These are phyloP conservation scores for Palythoa grandiflora DNA, from an alignment of 92 coral and sea anemone genomes.

Conservation along the genomic window DNA sequence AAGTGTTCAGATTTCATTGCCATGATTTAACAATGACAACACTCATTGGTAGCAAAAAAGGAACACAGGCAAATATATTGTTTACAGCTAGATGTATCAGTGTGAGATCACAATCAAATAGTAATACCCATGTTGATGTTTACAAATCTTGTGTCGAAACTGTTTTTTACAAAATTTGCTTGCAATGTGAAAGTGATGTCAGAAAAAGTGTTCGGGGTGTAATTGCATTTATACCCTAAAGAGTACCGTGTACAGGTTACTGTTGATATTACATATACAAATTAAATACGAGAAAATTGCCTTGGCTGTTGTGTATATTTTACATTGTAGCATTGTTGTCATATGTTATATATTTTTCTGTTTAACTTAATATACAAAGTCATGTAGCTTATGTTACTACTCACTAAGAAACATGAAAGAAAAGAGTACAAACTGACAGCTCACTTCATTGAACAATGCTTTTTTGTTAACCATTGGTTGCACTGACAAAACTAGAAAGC, in stretches of 20 bases:
- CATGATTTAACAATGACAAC: not conserved
- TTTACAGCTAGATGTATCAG: not conserved
- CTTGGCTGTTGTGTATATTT: not conserved
- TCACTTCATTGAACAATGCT: conserved; percentile 1
- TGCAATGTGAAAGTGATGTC: not conserved
- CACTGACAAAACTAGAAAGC: not conserved
- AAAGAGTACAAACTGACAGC: conserved; percentile 12
- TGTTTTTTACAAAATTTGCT: not conserved
- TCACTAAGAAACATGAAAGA: not conserved
- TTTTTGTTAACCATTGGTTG: not conserved
- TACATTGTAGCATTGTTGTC: not conserved
- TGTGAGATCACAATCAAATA: not conserved
- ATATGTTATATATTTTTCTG: not conserved
- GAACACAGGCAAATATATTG: not conserved
- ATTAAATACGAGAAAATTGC: not conserved
- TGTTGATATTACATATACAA: not conserved
- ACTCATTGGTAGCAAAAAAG: not conserved
- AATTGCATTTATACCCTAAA: not conserved
- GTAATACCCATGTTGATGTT: not conserved
- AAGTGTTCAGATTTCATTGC: conserved; percentile 20
- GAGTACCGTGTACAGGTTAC: not conserved
- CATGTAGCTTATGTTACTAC: not conserved
- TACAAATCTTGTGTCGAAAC: not conserved
- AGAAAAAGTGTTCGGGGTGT: not conserved
- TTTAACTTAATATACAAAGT: not conserved